Evolutionary conservation across 2,888 invertebrate genomes (phyloP).

Genomic region (Drosophila barbarae): DNA sequence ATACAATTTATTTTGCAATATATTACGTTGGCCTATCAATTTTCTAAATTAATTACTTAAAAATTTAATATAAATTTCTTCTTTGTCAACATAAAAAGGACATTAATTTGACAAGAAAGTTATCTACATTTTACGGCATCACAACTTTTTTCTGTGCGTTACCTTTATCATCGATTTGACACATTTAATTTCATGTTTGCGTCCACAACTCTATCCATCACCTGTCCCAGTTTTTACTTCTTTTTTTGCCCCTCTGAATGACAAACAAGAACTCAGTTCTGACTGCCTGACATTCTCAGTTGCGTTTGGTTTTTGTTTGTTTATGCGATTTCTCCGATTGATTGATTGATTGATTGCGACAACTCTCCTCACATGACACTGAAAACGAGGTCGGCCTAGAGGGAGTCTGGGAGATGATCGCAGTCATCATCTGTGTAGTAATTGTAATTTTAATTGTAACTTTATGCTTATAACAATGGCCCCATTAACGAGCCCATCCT

Average conservation of each 20-base stretch:
- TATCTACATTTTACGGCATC: neutral
- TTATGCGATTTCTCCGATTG: constrained; percentile 27
- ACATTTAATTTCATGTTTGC: constrained; percentile 30
- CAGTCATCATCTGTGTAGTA: constrained; percentile 5
- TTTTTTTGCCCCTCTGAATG: constrained; percentile 8
- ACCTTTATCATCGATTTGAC: constrained; percentile 11
- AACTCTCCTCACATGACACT: constrained; percentile 36
- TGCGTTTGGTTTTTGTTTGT: constrained; percentile 15
- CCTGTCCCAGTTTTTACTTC: neutral
- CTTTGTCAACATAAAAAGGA: neutral
- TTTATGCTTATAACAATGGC: constrained; percentile 51
- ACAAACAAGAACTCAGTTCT: constrained; percentile 23
- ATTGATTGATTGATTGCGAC: constrained; percentile 37
- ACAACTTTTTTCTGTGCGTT: neutral
- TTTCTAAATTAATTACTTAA: no score
- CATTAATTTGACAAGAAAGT: neutral
- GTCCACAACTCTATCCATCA: constrained; percentile 31
- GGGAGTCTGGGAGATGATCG: neutral
- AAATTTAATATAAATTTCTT: no score
- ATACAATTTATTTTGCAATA: no score
- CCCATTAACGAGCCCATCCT: constrained; percentile 46
- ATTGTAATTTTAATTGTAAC: constrained; percentile 11
- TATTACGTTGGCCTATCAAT: no score
- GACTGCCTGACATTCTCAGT: constrained; percentile 15
- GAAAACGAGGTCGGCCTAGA: constrained; percentile 27